Conservation (phyloP, 2,113 vertebrate genomes). For the Callaeas wilsoni region DNA sequence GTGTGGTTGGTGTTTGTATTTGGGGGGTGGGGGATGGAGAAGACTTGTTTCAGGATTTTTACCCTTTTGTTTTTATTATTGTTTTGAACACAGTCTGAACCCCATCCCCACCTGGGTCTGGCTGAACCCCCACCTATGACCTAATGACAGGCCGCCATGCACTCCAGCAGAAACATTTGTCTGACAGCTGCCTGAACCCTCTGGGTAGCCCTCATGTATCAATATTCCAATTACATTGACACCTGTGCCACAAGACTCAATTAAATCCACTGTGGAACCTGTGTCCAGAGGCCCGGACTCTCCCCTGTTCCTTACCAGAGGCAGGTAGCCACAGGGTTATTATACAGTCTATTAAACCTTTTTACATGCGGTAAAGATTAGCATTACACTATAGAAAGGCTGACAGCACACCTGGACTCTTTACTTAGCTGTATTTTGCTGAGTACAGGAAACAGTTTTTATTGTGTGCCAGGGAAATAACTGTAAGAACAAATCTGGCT, state of each 20-base stretch:
- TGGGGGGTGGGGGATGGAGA: rapidly evolving
- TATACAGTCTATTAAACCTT: background rate
- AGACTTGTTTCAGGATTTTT: no score
- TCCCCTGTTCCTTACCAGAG: background rate
- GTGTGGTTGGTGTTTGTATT: background rate
- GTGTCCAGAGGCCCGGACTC: background rate
- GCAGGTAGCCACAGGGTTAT: background rate
- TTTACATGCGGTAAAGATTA: background rate
- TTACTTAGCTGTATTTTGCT: background rate
- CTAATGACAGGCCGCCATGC: background rate
- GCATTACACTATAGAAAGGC: background rate
- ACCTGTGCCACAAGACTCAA: background rate
- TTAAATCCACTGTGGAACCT: background rate
- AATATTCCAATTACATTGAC: background rate
- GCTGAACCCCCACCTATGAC: background rate
- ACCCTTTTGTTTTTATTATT: background rate
- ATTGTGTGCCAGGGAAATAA: background rate
- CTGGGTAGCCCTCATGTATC: no score
- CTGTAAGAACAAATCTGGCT: background rate
- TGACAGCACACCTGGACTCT: background rate
- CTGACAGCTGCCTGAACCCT: background rate
- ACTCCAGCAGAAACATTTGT: background rate
- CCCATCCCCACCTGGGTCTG: background rate
- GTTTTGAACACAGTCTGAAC: background rate
- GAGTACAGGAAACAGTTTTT: background rate